Conservation (phyloP, 64 coral and sea anemone genomes). For the Dendronephthya gigantea region DNA sequence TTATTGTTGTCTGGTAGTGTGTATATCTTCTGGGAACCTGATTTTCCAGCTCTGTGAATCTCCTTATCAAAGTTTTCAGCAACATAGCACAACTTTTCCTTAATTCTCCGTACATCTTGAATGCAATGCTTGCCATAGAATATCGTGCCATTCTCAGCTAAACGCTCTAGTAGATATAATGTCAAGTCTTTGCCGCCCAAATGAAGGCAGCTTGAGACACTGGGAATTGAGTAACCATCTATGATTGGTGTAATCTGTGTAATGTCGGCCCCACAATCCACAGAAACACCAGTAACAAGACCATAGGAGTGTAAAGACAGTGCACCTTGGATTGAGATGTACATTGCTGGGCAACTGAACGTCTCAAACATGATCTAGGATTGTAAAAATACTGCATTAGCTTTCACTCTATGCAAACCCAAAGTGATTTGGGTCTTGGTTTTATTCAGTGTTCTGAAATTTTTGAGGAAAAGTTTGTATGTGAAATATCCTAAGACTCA, state of each 20-base stretch:
- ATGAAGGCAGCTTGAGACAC: neutral
- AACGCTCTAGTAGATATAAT: neutral
- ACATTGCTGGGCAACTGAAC: neutral
- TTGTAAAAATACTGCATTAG: neutral
- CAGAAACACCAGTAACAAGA: neutral
- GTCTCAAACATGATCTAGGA: conserved; percentile 12
- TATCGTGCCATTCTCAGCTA: neutral
- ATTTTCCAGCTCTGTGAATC: neutral
- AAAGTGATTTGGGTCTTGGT: too few relatives aligned
- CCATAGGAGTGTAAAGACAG: neutral
- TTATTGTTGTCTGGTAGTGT: neutral
- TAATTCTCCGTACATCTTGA: neutral
- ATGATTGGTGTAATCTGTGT: neutral
- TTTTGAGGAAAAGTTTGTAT: too few relatives aligned
- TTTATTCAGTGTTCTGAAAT: too few relatives aligned
- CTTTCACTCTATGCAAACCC: too few relatives aligned
- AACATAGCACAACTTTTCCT: neutral
- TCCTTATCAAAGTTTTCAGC: neutral
- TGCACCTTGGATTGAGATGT: neutral
- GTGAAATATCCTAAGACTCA: too few relatives aligned
- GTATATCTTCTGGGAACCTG: neutral
- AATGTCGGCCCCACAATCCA: neutral
- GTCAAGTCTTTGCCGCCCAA: neutral
- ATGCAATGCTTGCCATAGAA: neutral
- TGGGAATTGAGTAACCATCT: neutral